phyloP scores from a whole-genome alignment of 2,888 invertebrate genomes.

The Meliscaeva auricollis region DNA sequence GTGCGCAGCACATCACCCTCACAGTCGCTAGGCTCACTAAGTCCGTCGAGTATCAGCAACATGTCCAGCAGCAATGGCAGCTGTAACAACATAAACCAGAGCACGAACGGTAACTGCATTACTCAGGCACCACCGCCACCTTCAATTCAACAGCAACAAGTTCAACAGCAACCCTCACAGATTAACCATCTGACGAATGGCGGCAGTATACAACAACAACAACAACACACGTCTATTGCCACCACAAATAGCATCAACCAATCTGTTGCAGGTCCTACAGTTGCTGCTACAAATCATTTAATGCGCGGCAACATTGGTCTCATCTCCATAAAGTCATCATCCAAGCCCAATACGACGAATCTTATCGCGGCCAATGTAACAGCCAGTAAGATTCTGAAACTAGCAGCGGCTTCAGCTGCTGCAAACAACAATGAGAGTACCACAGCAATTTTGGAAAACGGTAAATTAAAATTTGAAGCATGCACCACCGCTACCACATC shows the following conservation, averaged over 20 bases:
- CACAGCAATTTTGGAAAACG: slow-evolving; percentile 73
- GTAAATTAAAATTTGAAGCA: slow-evolving; percentile 78
- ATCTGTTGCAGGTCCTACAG: slow-evolving; percentile 67
- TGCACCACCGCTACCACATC: slow-evolving; percentile 72
- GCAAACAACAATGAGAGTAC: slow-evolving; percentile 69
- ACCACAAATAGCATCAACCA: slow-evolving; percentile 73
- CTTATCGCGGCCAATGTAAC: slow-evolving; percentile 83
- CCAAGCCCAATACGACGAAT: slow-evolving; percentile 79
- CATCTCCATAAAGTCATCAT: slow-evolving; percentile 82
- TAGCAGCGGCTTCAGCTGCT: slow-evolving; percentile 79
- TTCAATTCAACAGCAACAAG: slow-evolving; percentile 67
- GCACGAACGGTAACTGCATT: slow-evolving; percentile 77
- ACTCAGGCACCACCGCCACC: slow-evolving; percentile 67
- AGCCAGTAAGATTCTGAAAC: slow-evolving; percentile 83
- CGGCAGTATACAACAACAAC: slow-evolving; percentile 72
- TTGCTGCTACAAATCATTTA: slow-evolving; percentile 82
- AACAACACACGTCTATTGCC: slow-evolving; percentile 77
- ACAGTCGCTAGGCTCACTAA: slow-evolving; percentile 83
- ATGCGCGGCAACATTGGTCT: slow-evolving; percentile 84
- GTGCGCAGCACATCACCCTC: slow-evolving; percentile 83
- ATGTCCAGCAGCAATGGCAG: slow-evolving; percentile 83
- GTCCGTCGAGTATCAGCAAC: slow-evolving; percentile 84
- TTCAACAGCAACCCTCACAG: slow-evolving; percentile 76
- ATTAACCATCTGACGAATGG: slow-evolving; percentile 76
- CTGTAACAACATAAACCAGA: slow-evolving; percentile 77